Percentiles rank a stretch among this genome's conserved stretches.
Evolutionary conservation across 2,797 vertebrate genomes (phyloP).

Genomic region (Ammospiza maritima): DNA sequence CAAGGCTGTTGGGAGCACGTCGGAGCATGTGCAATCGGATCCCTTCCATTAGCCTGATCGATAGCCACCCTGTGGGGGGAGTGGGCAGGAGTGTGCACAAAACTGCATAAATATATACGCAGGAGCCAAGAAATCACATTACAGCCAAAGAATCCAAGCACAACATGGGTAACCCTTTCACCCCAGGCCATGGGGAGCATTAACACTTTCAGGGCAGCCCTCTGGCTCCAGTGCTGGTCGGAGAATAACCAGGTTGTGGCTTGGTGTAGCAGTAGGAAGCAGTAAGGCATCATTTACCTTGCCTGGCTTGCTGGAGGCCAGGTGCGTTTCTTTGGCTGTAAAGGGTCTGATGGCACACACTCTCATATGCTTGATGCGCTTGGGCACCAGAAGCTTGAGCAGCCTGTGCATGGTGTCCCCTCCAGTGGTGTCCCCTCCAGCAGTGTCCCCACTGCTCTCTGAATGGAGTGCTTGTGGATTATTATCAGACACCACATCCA

Average conservation of each 20-base stretch:
- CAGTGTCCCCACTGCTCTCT: rapidly evolving
- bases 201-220: slow-evolving; percentile 36
- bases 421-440: neutral
- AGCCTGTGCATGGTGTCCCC: rapidly evolving
- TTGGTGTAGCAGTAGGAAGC: neutral
- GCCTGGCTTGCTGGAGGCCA: neutral
- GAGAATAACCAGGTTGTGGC: neutral
- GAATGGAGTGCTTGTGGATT: neutral
- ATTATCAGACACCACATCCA: rapidly evolving
- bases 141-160: slow-evolving; percentile 88
- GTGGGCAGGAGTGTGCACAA: slow-evolving; percentile 86
- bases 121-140: slow-evolving; percentile 95
- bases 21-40: slow-evolving; percentile 93
- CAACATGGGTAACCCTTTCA: slow-evolving; percentile 89
- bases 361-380: neutral
- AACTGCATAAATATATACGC: slow-evolving; percentile 94
- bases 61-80: slow-evolving; percentile 76
- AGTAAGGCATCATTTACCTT: neutral
- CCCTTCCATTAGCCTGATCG: slow-evolving; percentile 96
- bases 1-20: slow-evolving; percentile 87
- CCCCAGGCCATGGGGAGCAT: slow-evolving; percentile 48
- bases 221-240: rapidly evolving
- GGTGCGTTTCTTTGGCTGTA: neutral
- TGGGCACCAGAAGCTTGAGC: rapidly evolving
- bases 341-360: neutral